A percentile compares a stretch with the other conserved stretches of the same genome.
Conservation (phyloP, 2,888 invertebrate species). For the Eulithis prunata region DNA sequence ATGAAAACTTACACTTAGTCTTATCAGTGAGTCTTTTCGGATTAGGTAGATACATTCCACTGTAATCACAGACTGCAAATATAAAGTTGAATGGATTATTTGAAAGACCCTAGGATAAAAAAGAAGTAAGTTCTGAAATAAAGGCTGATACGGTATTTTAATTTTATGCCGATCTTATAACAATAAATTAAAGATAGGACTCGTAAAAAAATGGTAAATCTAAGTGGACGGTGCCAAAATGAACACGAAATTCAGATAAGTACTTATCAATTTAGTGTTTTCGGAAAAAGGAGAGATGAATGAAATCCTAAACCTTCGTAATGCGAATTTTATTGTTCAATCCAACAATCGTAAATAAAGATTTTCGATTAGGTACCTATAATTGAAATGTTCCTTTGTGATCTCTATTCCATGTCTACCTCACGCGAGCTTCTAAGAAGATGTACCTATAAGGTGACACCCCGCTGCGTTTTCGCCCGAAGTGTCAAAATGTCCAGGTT, state of each 20-base stretch:
- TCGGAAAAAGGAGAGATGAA: slow-evolving; percentile 7
- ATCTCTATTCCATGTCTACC: slow-evolving; percentile 66
- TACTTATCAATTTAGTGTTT: not conserved
- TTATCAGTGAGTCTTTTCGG: no score
- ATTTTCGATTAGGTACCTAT: slow-evolving; percentile 46
- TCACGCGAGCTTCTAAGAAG: slow-evolving; percentile 77
- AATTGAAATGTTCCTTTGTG: slow-evolving; percentile 71
- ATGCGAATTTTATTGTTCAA: slow-evolving; percentile 29
- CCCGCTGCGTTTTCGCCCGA: slow-evolving; percentile 79
- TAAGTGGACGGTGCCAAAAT: not conserved
- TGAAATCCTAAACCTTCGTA: slow-evolving; percentile 7
- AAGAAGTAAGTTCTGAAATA: not conserved
- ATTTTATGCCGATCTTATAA: no score
- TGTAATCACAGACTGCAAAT: not conserved
- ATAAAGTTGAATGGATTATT: no score
- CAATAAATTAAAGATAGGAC: no score
- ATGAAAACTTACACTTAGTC: no score
- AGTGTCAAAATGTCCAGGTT: slow-evolving; percentile 81
- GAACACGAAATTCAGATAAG: not conserved
- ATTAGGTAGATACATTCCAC: no score
- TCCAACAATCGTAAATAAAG: slow-evolving; percentile 25
- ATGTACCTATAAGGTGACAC: slow-evolving; percentile 62
- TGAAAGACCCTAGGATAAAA: not conserved
- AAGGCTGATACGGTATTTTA: no score
- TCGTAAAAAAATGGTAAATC: not conserved